Base-by-base conservation (phyloP, 2,888 invertebrate species). In the Vesta saturnalis region DNA sequence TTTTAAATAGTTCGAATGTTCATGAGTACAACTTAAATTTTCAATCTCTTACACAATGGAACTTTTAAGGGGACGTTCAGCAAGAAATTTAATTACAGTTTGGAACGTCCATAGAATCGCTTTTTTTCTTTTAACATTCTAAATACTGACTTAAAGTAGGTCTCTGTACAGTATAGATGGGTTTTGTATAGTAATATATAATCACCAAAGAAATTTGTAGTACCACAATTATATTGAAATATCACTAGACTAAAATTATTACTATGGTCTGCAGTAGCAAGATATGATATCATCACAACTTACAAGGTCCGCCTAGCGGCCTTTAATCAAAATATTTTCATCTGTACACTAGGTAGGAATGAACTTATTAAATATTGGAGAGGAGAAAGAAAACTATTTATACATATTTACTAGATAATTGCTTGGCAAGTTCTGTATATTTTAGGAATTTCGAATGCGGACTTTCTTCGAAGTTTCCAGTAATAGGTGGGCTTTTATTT, bases 361-460 rank as follows among this genome's bases (percentile, higher is more conserved):
- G 67, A 60, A 60, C 43, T 65, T 65, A 65, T 22, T 65, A 43
- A 14, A 10, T 39, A 15, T 1, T 15, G 23, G 23, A 55, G n/a
- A n/a, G n/a, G n/a, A n/a, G 39, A 81, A 80, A 80, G 52, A 49
- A 54, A 35, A 56, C 21, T 66, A 66, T 69, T 70, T 92, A 95
- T 89, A 94, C 94, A 88, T 96, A 96, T 88, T 97, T 97, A 87
- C 96, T 96, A 83, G 97, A 97, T 84, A 98, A 88, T 87, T 98
- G 97, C 86, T 97, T 97, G 81, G 98, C 98, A 86, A 98, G 91
- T 87, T 98, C 97, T 83, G 97, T 97, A 87, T 98, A 98, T 88
- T 97, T 97, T 78, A 97, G 92, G 89, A 97, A 97, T 88, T 97
- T 98, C 78, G 97, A 96, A 86, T 96, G 96, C 58, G 96, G 95